Evolutionary conservation across 2,797 vertebrate genomes (phyloP).

Genomic region (Masticophis lateralis): DNA sequence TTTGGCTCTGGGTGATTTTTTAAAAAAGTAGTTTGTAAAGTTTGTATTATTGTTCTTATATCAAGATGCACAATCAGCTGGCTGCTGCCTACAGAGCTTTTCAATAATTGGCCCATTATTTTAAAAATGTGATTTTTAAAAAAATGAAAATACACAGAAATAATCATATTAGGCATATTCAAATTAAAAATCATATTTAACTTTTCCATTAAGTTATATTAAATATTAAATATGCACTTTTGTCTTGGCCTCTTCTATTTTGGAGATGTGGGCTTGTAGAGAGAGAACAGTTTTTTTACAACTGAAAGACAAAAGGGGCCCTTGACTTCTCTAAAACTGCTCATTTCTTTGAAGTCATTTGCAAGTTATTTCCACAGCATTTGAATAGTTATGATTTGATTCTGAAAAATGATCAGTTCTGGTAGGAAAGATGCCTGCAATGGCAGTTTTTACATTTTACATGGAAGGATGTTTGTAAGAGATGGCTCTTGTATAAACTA

Average conservation of each 20-base stretch:
- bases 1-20: too few species aligned
- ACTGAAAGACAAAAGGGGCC: neutral
- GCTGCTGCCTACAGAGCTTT: neutral
- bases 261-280: neutral
- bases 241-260: neutral
- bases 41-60: neutral
- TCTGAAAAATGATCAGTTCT: neutral
- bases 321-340: neutral
- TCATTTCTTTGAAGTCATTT: neutral
- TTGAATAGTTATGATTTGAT: neutral
- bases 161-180: neutral
- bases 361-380: neutral
- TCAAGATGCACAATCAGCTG: neutral
- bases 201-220: neutral
- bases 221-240: neutral
- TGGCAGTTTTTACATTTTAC: neutral
- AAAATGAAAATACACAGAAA: neutral
- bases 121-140: neutral
- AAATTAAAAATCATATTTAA: neutral
- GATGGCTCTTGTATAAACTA: neutral
- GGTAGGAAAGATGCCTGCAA: neutral
- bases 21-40: neutral
- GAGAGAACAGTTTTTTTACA: neutral
- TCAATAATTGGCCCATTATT: neutral
- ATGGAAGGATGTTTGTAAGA: neutral